Evolutionary conservation across 2,888 invertebrate species (phyloP).

Genomic region (Coremacera marginata): DNA sequence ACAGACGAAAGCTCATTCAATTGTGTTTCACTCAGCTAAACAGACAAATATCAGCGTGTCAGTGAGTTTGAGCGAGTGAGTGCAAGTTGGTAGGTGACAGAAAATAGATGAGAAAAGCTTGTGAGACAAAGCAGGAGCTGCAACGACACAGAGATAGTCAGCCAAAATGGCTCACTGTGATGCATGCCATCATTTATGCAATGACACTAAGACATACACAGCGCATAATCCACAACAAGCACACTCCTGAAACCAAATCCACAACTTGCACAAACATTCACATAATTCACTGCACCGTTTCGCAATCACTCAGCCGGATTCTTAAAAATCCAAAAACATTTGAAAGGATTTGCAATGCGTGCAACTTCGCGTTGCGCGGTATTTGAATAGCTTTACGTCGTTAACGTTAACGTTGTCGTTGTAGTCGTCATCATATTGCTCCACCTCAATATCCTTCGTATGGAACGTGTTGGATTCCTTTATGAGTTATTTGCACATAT

Average conservation of each 20-base stretch:
- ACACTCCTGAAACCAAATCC: too few relatives aligned
- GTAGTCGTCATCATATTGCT: not conserved
- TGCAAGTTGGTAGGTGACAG: not conserved
- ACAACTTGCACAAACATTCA: too few relatives aligned
- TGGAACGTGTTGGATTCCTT: not conserved
- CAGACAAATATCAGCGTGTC: not conserved
- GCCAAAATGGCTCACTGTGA: not conserved
- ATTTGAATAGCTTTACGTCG: not conserved
- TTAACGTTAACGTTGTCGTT: not conserved
- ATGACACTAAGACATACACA: too few relatives aligned
- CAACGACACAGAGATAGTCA: not conserved
- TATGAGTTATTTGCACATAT: conserved; percentile 20
- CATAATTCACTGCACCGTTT: not conserved
- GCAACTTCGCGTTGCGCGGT: not conserved
- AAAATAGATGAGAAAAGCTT: not conserved
- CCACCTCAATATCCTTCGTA: not conserved
- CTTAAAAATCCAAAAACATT: not conserved
- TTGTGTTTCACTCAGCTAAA: not conserved
- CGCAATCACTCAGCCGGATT: not conserved
- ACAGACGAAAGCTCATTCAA: not conserved
- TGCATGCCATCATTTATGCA: not conserved
- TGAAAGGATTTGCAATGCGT: not conserved
- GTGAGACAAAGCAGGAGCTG: not conserved
- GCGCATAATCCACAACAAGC: too few relatives aligned
- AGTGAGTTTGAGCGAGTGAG: not conserved